Evolutionary conservation across 2,113 vertebrate genomes (phyloP).

Genomic region (Numida meleagris): DNA sequence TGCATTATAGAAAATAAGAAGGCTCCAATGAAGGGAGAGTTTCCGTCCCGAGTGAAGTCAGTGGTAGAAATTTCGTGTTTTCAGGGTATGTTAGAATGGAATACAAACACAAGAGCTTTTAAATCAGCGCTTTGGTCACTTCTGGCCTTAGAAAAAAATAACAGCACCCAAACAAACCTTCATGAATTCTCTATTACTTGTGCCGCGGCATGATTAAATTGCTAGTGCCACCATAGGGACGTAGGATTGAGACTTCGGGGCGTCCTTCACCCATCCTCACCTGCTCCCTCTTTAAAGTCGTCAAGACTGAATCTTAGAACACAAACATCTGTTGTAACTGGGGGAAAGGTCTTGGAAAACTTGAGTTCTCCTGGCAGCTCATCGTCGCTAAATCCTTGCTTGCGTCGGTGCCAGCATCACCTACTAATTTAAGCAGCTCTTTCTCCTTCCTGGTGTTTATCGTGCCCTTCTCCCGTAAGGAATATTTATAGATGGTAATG

Average conservation of each 20-base stretch:
- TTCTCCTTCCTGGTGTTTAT: neutral
- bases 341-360: neutral
- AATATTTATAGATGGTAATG: neutral
- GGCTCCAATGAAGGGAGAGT: no score
- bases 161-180: no score
- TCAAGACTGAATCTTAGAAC: neutral
- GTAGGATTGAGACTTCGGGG: neutral
- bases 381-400: accelerated
- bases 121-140: no score
- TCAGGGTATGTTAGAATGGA: no score
- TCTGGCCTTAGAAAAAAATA: no score
- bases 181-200: no score
- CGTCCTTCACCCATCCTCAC: no score
- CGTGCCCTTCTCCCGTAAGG: neutral
- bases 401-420: neutral
- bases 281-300: neutral
- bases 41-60: no score
- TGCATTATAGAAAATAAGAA: no score
- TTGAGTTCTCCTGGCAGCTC: neutral
- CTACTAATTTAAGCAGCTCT: neutral
- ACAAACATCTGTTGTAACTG: neutral
- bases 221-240: accelerated
- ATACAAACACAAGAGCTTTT: no score
- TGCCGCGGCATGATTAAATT: no score
- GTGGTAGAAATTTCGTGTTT: no score